Evolutionary conservation across 1,140 invertebrate species (phyloP), one percentile per base, ranked within the genome.

Genomic region (Conopomorpha cramerella): DNA sequence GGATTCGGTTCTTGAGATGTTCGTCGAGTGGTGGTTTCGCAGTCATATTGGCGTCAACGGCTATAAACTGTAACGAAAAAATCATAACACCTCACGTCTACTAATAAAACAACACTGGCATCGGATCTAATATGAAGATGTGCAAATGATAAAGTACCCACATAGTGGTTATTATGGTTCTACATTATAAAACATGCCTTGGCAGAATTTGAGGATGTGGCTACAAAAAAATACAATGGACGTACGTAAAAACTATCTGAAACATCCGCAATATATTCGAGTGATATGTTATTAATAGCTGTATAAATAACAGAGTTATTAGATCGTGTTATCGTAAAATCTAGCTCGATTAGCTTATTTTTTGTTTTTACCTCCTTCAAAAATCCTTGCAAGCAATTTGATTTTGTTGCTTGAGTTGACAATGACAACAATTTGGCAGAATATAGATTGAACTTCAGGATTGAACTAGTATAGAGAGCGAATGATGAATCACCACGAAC

Each of bases 161-260:
- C 10, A 23, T 6, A 23, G 10, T 23, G 10, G 19, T 23, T 23
- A 4, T 10, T 23, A 6, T 10, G 4, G 19, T 23, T 4, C 19
- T 23, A 10, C 19, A 46, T 45, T 66, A 55, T 51, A 57, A 68
- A 65, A 71, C 68, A 66, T 70, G 66, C 64, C 62, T 56, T 44
- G 57, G 45, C 61, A 57, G 56, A 65, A 61, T 63, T 51, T 74
- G 66, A 67, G 64, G 66, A 74, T 74, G 70, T 74, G 70, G 70
- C 70, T 51, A 67, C 62, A 68, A 74, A 73, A 71, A 74, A 71
- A 49, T 44, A 68, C 68, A 70, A 68, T 67, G 65, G 63, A 56
- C 47, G 49, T 34, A 27, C 38, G 19, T 23, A 10, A 10, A 23
- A 23, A 23, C 19, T 10, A 23, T 10, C 4, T 23, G 19, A 4